A percentile compares a stretch with the other conserved stretches of the same genome.
These are phyloP conservation scores for Hirtodrosophila confusa DNA, from an alignment of 2,888 invertebrate species.

Conservation along the genomic window DNA sequence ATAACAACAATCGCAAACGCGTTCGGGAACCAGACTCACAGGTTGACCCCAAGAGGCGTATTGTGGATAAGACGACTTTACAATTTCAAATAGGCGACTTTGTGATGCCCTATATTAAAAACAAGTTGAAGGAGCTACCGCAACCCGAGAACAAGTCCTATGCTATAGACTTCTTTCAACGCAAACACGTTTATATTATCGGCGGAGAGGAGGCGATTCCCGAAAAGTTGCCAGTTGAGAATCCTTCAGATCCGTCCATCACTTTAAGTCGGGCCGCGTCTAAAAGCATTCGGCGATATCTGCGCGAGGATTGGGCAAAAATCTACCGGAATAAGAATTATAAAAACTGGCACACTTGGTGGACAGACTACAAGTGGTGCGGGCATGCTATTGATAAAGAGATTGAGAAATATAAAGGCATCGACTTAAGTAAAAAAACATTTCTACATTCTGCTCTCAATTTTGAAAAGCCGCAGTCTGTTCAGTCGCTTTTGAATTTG, in stretches of 20 bases:
- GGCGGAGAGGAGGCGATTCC: background rate
- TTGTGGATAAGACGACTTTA: background rate
- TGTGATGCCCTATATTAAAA: slow-evolving; percentile 19
- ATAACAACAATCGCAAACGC: too few relatives aligned
- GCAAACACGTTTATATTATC: slow-evolving; percentile 5
- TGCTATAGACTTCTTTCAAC: slow-evolving; percentile 32
- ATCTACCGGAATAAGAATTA: slow-evolving; percentile 27
- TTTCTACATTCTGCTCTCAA: background rate
- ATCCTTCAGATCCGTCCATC: accelerated
- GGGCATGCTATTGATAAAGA: slow-evolving; percentile 35
- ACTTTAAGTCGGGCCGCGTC: background rate
- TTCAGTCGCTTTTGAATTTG: background rate
- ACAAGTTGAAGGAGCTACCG: background rate
- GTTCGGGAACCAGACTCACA: too few relatives aligned
- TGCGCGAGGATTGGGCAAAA: slow-evolving; percentile 25
- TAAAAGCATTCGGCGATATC: slow-evolving; percentile 1
- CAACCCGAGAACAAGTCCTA: slow-evolving; percentile 37
- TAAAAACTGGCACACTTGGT: slow-evolving; percentile 51
- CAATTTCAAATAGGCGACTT: slow-evolving; percentile 35
- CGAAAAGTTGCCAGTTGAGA: too few relatives aligned
- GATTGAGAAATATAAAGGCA: slow-evolving; percentile 20
- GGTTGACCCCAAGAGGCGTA: too few relatives aligned
- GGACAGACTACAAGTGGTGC: slow-evolving; percentile 47
- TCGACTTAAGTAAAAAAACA: slow-evolving; percentile 17
- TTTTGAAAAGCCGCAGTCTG: background rate